A percentile compares a stretch with the other conserved stretches of the same genome.
Evolutionary conservation across 1,140 invertebrate genomes (phyloP).

Genomic region (Lepidurus arcticus): DNA sequence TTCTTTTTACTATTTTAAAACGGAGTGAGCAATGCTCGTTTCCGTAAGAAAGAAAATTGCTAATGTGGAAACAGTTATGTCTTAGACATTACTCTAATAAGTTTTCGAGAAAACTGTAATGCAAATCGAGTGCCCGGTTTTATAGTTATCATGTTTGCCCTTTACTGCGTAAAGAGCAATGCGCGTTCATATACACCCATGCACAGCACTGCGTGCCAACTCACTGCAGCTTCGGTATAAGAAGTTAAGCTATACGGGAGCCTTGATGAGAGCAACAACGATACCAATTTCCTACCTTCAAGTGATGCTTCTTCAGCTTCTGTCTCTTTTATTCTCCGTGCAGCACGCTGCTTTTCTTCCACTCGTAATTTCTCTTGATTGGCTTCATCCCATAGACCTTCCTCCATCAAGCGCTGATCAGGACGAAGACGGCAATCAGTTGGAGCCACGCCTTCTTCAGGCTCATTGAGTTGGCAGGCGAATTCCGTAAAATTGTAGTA

Average conservation of each 20-base stretch:
- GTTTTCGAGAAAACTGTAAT: background rate
- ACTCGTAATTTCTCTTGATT: constrained; percentile 83
- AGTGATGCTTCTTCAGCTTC: constrained; percentile 71
- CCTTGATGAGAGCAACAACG: background rate
- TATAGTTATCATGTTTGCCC: too few relatives aligned
- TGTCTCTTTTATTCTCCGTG: constrained; percentile 63
- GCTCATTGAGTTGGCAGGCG: constrained; percentile 93
- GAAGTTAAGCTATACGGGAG: background rate
- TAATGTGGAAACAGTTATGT: constrained; percentile 5
- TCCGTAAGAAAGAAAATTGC: background rate
- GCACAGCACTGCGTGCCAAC: too few relatives aligned
- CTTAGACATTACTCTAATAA: background rate
- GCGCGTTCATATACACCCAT: too few relatives aligned
- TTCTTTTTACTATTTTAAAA: too few relatives aligned
- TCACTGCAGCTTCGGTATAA: too few relatives aligned
- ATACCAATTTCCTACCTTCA: constrained; percentile 50
- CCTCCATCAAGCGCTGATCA: constrained; percentile 96
- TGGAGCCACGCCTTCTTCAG: constrained; percentile 84
- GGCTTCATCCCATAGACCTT: constrained; percentile 91
- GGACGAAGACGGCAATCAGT: constrained; percentile 90
- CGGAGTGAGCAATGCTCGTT: too few relatives aligned
- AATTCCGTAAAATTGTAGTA: constrained; percentile 93
- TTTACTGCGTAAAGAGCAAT: too few relatives aligned
- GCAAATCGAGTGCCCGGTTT: too few relatives aligned
- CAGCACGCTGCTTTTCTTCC: constrained; percentile 89